Conservation (phyloP, 2,888 invertebrate species). For the Aelia acuminata region DNA sequence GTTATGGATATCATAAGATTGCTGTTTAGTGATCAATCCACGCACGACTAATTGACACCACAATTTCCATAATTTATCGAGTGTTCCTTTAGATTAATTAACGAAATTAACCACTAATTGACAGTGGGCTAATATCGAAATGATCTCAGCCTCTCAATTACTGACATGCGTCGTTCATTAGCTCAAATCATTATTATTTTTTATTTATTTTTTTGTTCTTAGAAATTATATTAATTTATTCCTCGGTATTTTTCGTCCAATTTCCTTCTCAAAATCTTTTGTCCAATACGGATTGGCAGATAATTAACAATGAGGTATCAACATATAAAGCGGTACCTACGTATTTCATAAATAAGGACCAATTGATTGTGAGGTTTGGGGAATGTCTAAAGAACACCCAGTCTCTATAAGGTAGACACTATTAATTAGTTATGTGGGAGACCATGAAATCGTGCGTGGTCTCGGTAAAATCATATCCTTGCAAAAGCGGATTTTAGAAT, state of each 20-base stretch:
- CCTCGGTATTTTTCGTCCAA: neutral
- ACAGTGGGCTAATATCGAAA: neutral
- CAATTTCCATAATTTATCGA: neutral
- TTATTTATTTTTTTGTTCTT: neutral
- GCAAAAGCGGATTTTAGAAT: too few species aligned
- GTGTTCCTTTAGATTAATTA: neutral
- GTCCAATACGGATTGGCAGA: too few species aligned
- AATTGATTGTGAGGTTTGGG: too few species aligned
- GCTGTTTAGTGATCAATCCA: neutral
- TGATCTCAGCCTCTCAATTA: neutral
- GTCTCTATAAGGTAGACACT: too few species aligned
- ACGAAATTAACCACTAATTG: neutral
- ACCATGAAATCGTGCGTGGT: too few species aligned
- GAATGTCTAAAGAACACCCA: too few species aligned
- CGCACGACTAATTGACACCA: neutral
- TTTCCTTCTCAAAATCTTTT: too few species aligned
- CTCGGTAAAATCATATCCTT: too few species aligned
- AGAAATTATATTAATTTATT: neutral
- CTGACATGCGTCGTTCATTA: neutral
- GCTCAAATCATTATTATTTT: neutral
- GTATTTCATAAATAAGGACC: too few species aligned
- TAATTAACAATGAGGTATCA: too few species aligned
- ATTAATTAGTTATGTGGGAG: too few species aligned
- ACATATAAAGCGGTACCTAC: too few species aligned
- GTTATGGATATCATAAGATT: neutral